Percentiles rank a stretch among this genome's conserved stretches.
Conservation (phyloP, 2,797 vertebrate genomes). For the Scyliorhinus canicula region DNA sequence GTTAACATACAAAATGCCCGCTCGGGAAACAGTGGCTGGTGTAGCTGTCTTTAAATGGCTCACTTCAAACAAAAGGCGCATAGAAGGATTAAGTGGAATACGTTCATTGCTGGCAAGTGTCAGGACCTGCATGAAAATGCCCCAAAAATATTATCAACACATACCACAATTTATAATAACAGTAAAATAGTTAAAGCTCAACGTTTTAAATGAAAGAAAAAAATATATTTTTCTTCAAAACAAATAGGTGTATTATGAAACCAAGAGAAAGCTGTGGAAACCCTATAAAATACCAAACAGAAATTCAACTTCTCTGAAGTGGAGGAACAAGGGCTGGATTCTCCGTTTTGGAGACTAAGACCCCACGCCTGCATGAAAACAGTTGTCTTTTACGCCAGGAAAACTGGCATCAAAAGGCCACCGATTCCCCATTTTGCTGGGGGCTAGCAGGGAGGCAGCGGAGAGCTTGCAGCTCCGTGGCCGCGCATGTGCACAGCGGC, state of each 20-base stretch:
- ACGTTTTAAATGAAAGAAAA: background rate
- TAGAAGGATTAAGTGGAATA: slow-evolving; percentile 61
- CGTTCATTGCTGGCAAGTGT: slow-evolving; percentile 72
- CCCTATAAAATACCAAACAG: background rate
- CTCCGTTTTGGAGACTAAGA: too few relatives aligned
- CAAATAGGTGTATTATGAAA: background rate
- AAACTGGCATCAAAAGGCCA: too few relatives aligned
- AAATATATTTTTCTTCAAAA: background rate
- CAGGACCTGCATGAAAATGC: slow-evolving; percentile 57
- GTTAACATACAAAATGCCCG: slow-evolving; percentile 70
- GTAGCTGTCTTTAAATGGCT: slow-evolving; percentile 64
- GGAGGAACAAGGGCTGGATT: too few relatives aligned
- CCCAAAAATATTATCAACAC: background rate
- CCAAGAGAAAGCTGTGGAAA: background rate
- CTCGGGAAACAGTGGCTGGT: slow-evolving; percentile 70
- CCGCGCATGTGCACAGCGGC: too few relatives aligned
- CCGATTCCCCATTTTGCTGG: too few relatives aligned
- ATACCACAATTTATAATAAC: background rate
- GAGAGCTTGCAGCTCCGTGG: too few relatives aligned
- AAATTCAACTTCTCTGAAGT: background rate
- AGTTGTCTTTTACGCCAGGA: too few relatives aligned
- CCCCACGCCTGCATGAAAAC: too few relatives aligned
- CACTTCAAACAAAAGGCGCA: slow-evolving; percentile 76
- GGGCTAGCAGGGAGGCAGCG: too few relatives aligned
- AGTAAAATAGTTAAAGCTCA: slow-evolving; percentile 2